phyloP scores from a whole-genome alignment of 2,888 invertebrate genomes.

The Plagodis pulveraria region DNA sequence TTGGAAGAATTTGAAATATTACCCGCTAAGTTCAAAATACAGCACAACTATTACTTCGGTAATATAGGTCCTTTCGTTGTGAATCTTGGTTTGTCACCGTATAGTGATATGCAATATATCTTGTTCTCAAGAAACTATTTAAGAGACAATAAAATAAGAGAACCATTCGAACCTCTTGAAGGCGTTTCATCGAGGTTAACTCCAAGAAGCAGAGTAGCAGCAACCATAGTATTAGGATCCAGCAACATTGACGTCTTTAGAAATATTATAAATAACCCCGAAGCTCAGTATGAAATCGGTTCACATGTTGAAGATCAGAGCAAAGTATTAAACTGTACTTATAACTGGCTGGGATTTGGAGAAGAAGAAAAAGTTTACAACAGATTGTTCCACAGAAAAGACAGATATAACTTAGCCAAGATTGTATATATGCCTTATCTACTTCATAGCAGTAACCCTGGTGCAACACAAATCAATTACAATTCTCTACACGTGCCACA shows the following conservation, averaged over 20 bases:
- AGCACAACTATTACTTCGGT: conserved; percentile 94
- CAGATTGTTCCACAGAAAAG: conserved; percentile 92
- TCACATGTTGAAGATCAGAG: conserved; percentile 98
- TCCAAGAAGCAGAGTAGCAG: conserved; percentile 96
- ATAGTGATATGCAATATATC: conserved; percentile 92
- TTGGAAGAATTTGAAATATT: conserved; percentile 92
- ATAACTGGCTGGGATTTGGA: conserved; percentile 95
- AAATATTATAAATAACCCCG: conserved; percentile 96
- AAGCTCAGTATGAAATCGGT: conserved; percentile 96
- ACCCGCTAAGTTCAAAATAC: conserved; percentile 89
- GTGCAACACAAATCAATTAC: conserved; percentile 92
- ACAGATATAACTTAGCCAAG: conserved; percentile 97
- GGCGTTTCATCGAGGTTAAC: conserved; percentile 89
- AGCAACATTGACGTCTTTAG: conserved; percentile 94
- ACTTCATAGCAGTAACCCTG: conserved; percentile 94
- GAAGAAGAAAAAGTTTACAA: conserved; percentile 90
- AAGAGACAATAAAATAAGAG: conserved; percentile 92
- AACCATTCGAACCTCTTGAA: conserved; percentile 91
- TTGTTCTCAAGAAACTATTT: conserved; percentile 95
- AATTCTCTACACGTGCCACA: conserved; percentile 91
- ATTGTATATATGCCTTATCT: conserved; percentile 96
- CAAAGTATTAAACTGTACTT: conserved; percentile 95
- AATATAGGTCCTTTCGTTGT: conserved; percentile 96
- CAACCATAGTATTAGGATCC: conserved; percentile 96
- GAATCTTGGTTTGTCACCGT: conserved; percentile 94